Evolutionary conservation across 1,140 invertebrate genomes (phyloP).

Genomic region (Trichonephila clavata): DNA sequence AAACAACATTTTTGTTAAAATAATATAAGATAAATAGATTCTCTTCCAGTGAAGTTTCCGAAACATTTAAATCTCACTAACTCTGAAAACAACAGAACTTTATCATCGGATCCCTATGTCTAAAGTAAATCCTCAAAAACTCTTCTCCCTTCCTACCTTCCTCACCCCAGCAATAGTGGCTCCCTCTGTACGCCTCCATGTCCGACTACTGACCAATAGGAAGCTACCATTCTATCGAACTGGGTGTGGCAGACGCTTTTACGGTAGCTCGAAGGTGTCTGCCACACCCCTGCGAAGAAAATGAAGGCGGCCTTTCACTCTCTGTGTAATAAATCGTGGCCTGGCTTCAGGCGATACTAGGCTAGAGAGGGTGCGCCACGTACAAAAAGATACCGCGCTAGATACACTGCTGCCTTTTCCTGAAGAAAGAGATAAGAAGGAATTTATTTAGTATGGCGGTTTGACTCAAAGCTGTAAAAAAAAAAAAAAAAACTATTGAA

Average conservation of each 20-base stretch:
- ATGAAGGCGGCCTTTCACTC: constrained; percentile 70
- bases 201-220: constrained; percentile 54
- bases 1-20: too few relatives aligned
- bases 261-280: constrained; percentile 66
- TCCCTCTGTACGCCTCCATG: constrained; percentile 64
- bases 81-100: background rate
- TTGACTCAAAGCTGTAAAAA: background rate
- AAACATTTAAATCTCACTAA: background rate
- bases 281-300: constrained; percentile 62
- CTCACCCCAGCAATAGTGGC: constrained; percentile 37
- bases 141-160: background rate
- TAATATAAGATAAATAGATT: too few relatives aligned
- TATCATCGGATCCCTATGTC: background rate
- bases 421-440: background rate
- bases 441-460: constrained; percentile 40
- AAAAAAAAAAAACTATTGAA: background rate
- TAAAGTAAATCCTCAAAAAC: background rate
- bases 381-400: constrained; percentile 60
- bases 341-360: constrained; percentile 23
- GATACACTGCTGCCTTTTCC: background rate
- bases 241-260: constrained; percentile 66
- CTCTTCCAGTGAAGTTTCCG: too few relatives aligned
- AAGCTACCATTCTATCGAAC: constrained; percentile 50
- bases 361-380: background rate
- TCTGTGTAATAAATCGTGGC: background rate